These are phyloP conservation scores for Pentamera pediparva DNA, from an alignment of 53 echinoderm and acorn worm species.

Conservation along the genomic window DNA sequence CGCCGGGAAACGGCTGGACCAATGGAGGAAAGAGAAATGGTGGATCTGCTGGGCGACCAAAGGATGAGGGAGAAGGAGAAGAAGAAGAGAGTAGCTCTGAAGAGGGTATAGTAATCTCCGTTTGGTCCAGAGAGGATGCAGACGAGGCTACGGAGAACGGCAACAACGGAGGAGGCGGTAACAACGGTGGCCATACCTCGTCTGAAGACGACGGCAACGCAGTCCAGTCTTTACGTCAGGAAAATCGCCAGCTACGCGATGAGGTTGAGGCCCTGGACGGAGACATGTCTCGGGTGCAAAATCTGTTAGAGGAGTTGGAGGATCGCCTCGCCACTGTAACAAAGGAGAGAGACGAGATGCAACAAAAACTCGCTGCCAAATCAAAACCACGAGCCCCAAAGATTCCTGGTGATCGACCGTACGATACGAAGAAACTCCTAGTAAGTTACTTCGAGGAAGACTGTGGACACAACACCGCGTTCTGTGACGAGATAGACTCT, in stretches of 20 bases:
- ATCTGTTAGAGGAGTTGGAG: constrained; percentile 50
- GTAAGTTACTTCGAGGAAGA: constrained; percentile 9
- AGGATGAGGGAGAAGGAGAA: not conserved
- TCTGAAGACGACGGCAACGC: not conserved
- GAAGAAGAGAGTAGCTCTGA: not conserved
- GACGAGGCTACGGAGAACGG: not conserved
- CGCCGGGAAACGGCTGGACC: not conserved
- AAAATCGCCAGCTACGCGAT: constrained; percentile 48
- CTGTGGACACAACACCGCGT: constrained; percentile 13
- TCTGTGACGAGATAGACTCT: not conserved
- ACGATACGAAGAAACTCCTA: not conserved
- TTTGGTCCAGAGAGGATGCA: constrained; percentile 5
- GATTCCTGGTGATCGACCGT: not conserved
- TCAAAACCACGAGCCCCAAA: not conserved
- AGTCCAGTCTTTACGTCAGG: constrained; percentile 10
- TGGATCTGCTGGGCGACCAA: not conserved
- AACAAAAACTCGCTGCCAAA: constrained; percentile 12
- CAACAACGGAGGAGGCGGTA: not conserved
- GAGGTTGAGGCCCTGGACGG: constrained; percentile 54
- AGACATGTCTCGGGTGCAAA: constrained; percentile 46
- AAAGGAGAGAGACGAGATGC: constrained; percentile 28
- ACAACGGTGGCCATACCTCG: not conserved
- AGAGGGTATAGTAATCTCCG: constrained; percentile 12
- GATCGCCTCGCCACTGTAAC: constrained; percentile 37
- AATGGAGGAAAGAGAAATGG: not conserved